phyloP scores from a whole-genome alignment of 23 tunicate genomes.

The Oikopleura vanhoeffeni region DNA sequence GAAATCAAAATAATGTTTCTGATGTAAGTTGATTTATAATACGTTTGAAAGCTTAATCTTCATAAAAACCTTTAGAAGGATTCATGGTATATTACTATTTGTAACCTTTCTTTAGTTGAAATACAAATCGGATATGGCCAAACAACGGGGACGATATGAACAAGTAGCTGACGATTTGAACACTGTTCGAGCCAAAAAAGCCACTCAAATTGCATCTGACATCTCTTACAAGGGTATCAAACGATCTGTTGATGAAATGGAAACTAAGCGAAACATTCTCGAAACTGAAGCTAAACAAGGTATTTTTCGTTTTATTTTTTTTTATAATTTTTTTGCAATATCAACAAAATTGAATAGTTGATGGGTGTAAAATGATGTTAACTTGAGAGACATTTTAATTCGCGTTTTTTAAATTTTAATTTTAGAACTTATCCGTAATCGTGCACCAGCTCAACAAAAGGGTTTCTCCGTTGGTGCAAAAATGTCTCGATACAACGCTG shows the following conservation, averaged over 20 bases:
- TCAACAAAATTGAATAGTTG: too few relatives aligned
- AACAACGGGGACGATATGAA: slow-evolving; percentile 29
- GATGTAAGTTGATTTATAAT: slow-evolving; percentile 21
- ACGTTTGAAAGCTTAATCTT: neutral
- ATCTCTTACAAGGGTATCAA: slow-evolving; percentile 46
- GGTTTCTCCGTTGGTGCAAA: neutral
- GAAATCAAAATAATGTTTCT: slow-evolving; percentile 69
- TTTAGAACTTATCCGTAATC: neutral
- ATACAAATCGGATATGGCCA: slow-evolving; percentile 42
- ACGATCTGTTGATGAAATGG: slow-evolving; percentile 30
- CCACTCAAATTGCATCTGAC: slow-evolving; percentile 50
- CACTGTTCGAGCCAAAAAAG: slow-evolving; percentile 39
- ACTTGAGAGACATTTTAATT: too few relatives aligned
- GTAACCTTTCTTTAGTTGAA: slow-evolving; percentile 29
- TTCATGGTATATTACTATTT: neutral
- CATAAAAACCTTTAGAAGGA: neutral
- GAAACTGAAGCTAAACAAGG: slow-evolving; percentile 2
- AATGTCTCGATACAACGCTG: slow-evolving; percentile 33
- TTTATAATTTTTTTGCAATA: too few relatives aligned
- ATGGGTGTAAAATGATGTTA: too few relatives aligned
- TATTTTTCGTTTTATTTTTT: too few relatives aligned
- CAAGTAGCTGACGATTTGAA: slow-evolving; percentile 45
- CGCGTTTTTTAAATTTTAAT: too few relatives aligned
- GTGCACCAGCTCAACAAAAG: neutral
- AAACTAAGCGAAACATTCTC: slow-evolving; percentile 17